Evolutionary conservation across 2,797 vertebrate genomes (phyloP).

Genomic region (Karalla daura): DNA sequence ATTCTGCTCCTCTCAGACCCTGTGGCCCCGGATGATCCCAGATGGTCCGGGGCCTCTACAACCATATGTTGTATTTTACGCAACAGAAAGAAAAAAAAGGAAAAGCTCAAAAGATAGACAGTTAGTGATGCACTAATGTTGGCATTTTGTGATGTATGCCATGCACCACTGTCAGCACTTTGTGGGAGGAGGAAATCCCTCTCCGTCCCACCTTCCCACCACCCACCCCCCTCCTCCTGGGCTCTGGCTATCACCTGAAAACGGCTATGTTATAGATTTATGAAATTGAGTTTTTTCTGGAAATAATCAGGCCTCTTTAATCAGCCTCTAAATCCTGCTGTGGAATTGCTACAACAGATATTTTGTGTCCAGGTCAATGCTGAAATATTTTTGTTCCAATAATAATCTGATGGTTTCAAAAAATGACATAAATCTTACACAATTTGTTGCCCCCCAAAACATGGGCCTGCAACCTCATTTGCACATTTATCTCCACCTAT

Average conservation of each 20-base stretch:
- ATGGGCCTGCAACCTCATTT: neutral
- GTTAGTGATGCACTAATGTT: neutral
- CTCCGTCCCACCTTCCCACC: no score
- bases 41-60: neutral
- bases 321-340: neutral
- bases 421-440: no score
- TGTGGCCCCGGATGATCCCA: conserved; percentile 13
- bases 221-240: no score
- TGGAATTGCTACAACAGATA: neutral
- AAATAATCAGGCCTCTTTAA: neutral
- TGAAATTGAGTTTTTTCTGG: neutral
- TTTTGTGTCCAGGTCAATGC: neutral
- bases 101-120: neutral
- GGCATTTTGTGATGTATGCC: neutral
- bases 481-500: neutral
- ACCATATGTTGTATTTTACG: conserved; percentile 5
- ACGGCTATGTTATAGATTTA: neutral
- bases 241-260: neutral
- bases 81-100: neutral
- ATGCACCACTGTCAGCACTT: neutral
- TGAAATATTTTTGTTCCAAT: conserved; percentile 3
- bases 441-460: conserved; percentile 9
- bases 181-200: neutral
- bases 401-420: neutral
- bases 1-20: conserved; percentile 10